A percentile compares a stretch with the other conserved stretches of the same genome.
These are phyloP conservation scores for Arbacia lixula DNA, from an alignment of 53 echinoderm and acorn worm species.

Conservation along the genomic window DNA sequence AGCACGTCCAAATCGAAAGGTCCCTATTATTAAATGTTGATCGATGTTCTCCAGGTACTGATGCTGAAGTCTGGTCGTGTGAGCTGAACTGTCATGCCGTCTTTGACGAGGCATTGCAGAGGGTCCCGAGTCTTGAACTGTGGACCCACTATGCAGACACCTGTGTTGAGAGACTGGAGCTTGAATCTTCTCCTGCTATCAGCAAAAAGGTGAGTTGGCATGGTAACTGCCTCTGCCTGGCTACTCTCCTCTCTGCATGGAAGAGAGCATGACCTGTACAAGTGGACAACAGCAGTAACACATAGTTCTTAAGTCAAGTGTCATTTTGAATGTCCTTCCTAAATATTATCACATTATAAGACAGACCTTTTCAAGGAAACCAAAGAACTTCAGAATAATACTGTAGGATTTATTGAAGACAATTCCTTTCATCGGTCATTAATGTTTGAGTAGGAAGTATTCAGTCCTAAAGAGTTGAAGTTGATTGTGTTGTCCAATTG, in stretches of 20 bases:
- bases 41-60: not conserved
- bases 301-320: too few species aligned
- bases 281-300: too few species aligned
- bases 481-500: too few species aligned
- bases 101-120: constrained; percentile 72
- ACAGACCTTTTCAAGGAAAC: too few species aligned
- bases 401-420: too few species aligned
- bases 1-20: too few species aligned
- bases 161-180: constrained; percentile 80
- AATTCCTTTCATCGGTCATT: too few species aligned
- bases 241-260: not conserved
- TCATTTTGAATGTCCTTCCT: too few species aligned
- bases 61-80: constrained; percentile 30
- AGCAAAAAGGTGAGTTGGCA: constrained; percentile 72
- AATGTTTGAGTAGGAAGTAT: too few species aligned
- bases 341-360: too few species aligned
- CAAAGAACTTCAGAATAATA: too few species aligned
- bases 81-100: constrained; percentile 76
- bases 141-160: constrained; percentile 74
- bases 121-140: constrained; percentile 61
- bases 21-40: not conserved
- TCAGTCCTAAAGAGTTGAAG: too few species aligned
- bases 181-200: constrained; percentile 47
- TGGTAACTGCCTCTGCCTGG: not conserved
- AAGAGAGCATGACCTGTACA: not conserved